These are phyloP conservation scores for Melolontha melolontha DNA, from an alignment of 2,888 invertebrate genomes.

Conservation along the genomic window DNA sequence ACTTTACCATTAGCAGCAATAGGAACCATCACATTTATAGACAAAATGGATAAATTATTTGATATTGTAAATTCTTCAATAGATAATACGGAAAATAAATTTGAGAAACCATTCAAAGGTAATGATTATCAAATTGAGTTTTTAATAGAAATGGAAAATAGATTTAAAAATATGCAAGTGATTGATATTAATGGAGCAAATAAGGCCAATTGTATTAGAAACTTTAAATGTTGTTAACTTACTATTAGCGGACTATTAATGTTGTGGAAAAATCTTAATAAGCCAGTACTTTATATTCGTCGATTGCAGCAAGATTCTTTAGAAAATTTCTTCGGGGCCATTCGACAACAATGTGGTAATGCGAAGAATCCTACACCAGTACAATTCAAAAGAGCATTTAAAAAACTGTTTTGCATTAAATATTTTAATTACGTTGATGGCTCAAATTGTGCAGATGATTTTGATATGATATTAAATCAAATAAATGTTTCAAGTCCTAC, in stretches of 20 bases:
- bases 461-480: background rate
- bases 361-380: background rate
- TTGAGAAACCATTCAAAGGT: slow-evolving; percentile 1
- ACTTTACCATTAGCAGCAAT: slow-evolving; percentile 1
- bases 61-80: slow-evolving; percentile 22
- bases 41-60: slow-evolving; percentile 25
- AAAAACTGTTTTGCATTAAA: too few species aligned
- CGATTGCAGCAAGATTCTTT: slow-evolving; percentile 9
- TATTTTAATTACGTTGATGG: background rate
- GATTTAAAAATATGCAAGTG: slow-evolving; percentile 8
- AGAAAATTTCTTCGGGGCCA: slow-evolving; percentile 4
- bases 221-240: slow-evolving; percentile 15
- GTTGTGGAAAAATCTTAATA: slow-evolving; percentile 4
- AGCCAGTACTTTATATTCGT: background rate
- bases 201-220: background rate
- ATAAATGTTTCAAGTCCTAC: too few species aligned
- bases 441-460: background rate
- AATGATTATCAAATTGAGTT: background rate
- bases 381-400: slow-evolving; percentile 4
- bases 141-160: background rate
- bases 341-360: slow-evolving; percentile 17
- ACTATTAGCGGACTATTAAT: background rate
- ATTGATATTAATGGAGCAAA: background rate
- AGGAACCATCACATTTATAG: slow-evolving; percentile 6
- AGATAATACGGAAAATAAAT: background rate